These are phyloP conservation scores for Crypturellus undulatus DNA, from an alignment of 2,113 vertebrate species.

Conservation along the genomic window DNA sequence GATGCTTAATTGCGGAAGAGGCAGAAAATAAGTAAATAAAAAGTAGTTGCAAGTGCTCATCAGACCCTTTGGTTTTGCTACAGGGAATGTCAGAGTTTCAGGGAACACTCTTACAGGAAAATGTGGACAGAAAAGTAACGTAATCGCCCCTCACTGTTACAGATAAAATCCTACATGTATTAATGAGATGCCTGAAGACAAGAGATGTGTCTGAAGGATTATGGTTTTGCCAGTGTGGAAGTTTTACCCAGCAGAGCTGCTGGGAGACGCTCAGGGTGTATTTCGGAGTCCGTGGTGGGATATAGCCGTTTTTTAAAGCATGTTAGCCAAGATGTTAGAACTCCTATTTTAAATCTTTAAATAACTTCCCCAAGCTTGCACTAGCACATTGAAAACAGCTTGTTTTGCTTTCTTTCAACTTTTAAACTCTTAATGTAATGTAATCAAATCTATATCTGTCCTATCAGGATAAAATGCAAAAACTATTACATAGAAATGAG, in stretches of 20 bases:
- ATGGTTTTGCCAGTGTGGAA: background rate
- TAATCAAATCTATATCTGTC: background rate
- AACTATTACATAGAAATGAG: background rate
- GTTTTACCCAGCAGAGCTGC: background rate
- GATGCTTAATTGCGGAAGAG: background rate
- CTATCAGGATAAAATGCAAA: background rate
- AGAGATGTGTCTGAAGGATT: background rate
- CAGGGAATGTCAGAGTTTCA: background rate
- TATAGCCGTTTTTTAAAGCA: background rate
- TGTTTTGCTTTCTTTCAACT: background rate
- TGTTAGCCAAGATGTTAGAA: background rate
- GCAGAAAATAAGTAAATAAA: background rate
- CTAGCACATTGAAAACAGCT: background rate
- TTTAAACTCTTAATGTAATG: background rate
- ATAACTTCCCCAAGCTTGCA: background rate
- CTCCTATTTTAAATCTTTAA: background rate
- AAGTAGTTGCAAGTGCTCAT: background rate
- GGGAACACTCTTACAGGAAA: background rate
- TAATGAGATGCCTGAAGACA: background rate
- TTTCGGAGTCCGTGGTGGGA: background rate
- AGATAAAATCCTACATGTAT: background rate
- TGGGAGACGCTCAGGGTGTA: rapidly evolving
- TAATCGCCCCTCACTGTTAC: background rate
- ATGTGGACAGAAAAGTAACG: background rate
- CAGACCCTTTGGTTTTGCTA: background rate